Percentiles rank a stretch among this genome's conserved stretches.
Conservation (phyloP, 2,888 invertebrate species). For the Colletes collaris region DNA sequence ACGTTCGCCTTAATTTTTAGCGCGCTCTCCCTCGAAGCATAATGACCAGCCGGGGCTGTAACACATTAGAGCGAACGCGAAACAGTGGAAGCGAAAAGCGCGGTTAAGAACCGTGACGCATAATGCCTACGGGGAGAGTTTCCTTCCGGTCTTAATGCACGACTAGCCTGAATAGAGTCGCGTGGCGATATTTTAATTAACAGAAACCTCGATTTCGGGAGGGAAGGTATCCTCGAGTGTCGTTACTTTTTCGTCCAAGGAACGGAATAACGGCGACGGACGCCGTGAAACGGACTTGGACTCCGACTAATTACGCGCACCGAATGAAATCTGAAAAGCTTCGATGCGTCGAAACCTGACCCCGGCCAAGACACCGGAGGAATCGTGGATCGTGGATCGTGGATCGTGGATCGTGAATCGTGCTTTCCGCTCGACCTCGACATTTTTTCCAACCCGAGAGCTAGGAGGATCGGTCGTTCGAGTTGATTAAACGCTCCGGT, state of each 20-base stretch:
- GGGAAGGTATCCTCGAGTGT: background rate
- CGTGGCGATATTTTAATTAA: background rate
- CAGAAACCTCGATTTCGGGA: background rate
- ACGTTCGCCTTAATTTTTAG: background rate
- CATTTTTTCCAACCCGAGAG: background rate
- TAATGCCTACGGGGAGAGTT: background rate
- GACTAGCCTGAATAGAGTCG: background rate
- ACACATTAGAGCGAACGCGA: background rate
- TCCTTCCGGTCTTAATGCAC: conserved; percentile 25
- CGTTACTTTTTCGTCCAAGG: background rate
- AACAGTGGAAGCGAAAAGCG: background rate
- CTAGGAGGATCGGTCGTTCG: conserved; percentile 21
- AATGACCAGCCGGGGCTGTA: background rate
- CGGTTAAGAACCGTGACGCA: conserved; percentile 9
- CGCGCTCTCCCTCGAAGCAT: background rate
- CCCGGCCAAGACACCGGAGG: background rate
- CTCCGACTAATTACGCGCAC: conserved; percentile 5
- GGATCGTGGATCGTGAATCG: too few species aligned
- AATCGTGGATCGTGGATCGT: background rate
- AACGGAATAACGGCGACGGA: background rate
- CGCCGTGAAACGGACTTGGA: background rate
- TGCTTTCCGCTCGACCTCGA: background rate
- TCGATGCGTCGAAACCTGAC: background rate
- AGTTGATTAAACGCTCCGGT: conserved; percentile 51
- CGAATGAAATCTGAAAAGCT: background rate